Evolutionary conservation across 2,888 invertebrate genomes (phyloP).

Genomic region (Philereme transversata): DNA sequence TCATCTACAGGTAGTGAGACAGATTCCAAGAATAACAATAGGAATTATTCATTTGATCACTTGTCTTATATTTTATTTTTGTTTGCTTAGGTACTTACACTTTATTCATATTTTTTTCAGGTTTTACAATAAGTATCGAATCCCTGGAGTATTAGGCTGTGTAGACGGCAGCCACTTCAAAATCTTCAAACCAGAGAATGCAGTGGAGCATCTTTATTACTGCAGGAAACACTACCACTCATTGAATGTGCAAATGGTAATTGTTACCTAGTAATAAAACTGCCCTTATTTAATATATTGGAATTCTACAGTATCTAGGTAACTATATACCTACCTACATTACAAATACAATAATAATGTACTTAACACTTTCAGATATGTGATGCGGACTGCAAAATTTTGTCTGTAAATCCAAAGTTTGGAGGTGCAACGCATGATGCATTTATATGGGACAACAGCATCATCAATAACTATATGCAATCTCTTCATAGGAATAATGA

Average conservation of each 20-base stretch:
- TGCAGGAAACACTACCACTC: conserved; percentile 30
- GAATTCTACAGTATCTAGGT: too few species aligned
- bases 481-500: neutral
- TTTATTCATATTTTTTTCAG: too few species aligned
- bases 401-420: neutral
- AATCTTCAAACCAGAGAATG: conserved; percentile 20
- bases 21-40: too few species aligned
- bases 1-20: too few species aligned
- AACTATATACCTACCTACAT: too few species aligned
- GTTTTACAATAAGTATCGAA: conserved; percentile 12
- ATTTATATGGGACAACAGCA: neutral
- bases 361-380: too few species aligned
- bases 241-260: conserved; percentile 32
- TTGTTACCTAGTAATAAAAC: too few species aligned
- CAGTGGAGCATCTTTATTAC: conserved; percentile 25
- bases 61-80: too few species aligned
- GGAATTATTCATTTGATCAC: too few species aligned
- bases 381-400: conserved; percentile 5
- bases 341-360: too few species aligned
- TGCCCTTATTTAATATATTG: too few species aligned
- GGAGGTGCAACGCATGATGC: neutral
- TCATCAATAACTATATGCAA: neutral
- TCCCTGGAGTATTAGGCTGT: conserved; percentile 32
- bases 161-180: conserved; percentile 28
- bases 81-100: too few species aligned